Percentiles rank a stretch among this genome's conserved stretches.
Evolutionary conservation across 2,113 vertebrate species (phyloP).

Genomic region (Rhynchomys soricoides): DNA sequence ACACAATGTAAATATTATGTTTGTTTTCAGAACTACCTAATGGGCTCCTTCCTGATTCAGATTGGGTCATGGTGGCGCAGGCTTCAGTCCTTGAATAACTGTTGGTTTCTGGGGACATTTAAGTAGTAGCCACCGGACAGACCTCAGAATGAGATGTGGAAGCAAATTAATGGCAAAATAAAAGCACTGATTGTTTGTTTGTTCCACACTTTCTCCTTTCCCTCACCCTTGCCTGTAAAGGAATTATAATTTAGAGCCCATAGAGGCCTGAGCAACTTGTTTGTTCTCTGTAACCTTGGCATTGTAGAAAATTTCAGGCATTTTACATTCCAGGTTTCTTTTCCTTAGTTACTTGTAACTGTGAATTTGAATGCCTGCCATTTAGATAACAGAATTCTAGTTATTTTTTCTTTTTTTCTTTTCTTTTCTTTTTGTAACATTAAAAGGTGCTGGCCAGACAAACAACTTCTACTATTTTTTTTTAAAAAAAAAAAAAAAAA

Average conservation of each 20-base stretch:
- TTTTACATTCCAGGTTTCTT: neutral
- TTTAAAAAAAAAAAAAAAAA: neutral
- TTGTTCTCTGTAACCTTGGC: neutral
- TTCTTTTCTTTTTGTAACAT: neutral
- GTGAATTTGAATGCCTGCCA: neutral
- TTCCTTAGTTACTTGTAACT: neutral
- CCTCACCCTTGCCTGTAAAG: neutral
- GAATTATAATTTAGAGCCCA: neutral
- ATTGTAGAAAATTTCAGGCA: constrained; percentile 24
- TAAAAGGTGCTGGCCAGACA: neutral
- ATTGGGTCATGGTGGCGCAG: neutral
- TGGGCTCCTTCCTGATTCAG: neutral
- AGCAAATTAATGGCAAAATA: neutral
- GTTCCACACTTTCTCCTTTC: too few relatives aligned
- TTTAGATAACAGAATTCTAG: neutral
- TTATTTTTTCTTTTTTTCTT: fast-evolving
- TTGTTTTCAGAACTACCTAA: neutral
- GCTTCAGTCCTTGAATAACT: neutral
- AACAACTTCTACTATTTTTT: neutral
- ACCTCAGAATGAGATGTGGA: neutral
- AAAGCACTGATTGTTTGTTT: neutral
- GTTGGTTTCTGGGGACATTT: neutral
- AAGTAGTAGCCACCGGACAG: neutral
- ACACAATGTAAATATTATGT: neutral
- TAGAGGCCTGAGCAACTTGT: neutral